Evolutionary conservation across 1,140 invertebrate species (phyloP).

Genomic region (Linepithema humile): DNA sequence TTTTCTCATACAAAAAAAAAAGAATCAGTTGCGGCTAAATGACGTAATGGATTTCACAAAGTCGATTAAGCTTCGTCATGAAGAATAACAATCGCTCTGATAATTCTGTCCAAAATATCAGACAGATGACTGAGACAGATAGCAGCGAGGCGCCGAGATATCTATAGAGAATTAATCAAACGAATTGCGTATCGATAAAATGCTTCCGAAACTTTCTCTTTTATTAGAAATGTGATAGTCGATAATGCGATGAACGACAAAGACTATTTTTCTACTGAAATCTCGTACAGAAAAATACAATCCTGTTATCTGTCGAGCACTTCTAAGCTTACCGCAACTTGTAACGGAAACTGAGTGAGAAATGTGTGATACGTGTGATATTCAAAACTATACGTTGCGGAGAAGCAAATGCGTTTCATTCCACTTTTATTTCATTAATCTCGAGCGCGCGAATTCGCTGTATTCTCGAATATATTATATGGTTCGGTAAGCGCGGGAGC

Average conservation of each 20-base stretch:
- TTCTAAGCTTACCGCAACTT: background rate
- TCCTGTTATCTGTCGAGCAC: background rate
- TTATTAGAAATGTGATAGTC: background rate
- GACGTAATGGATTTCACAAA: background rate
- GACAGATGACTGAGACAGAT: background rate
- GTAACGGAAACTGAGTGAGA: background rate
- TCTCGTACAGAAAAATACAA: background rate
- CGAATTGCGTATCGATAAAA: background rate
- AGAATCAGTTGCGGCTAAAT: background rate
- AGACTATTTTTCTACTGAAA: background rate
- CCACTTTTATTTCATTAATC: slow-evolving; percentile 4
- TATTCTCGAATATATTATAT: slow-evolving; percentile 14
- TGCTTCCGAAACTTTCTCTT: background rate
- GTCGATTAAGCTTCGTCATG: background rate
- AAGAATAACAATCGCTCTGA: background rate
- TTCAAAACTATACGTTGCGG: background rate
- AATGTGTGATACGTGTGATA: too few species aligned
- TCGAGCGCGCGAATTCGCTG: background rate
- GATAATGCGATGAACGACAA: too few species aligned
- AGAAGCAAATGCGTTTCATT: background rate
- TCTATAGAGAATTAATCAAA: slow-evolving; percentile 4
- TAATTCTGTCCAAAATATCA: background rate
- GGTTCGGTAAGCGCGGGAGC: slow-evolving; percentile 56
- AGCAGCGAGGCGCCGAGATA: background rate
- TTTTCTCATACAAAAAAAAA: background rate